phyloP scores from a whole-genome alignment of 2,888 invertebrate species.

The Leptura quadrifasciata region DNA sequence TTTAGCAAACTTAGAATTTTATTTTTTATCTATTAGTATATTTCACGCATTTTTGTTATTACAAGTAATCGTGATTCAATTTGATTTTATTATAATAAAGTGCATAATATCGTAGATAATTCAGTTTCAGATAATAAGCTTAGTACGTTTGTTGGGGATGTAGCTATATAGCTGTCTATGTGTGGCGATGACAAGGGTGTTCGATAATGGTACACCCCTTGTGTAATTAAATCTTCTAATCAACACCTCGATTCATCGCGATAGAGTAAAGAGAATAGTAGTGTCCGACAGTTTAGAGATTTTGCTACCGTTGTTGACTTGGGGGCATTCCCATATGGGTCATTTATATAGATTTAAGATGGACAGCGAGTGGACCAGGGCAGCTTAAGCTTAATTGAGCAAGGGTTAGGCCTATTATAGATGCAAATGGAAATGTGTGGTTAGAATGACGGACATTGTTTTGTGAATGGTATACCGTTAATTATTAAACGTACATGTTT shows the following conservation, averaged over 20 bases:
- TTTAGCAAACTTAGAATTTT: no score
- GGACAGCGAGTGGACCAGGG: slow-evolving; percentile 67
- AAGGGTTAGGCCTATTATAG: slow-evolving; percentile 70
- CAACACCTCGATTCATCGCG: slow-evolving; percentile 72
- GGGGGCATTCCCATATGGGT: slow-evolving; percentile 70
- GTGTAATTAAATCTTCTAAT: slow-evolving; percentile 73
- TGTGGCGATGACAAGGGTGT: slow-evolving; percentile 51
- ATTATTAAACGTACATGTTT: slow-evolving; percentile 57
- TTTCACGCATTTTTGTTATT: neutral
- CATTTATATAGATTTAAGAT: slow-evolving; percentile 74
- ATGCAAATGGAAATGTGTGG: slow-evolving; percentile 72
- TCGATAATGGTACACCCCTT: slow-evolving; percentile 64
- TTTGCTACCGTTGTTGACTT: slow-evolving; percentile 59
- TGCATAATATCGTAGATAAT: neutral
- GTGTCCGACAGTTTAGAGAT: slow-evolving; percentile 65
- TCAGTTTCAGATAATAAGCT: slow-evolving; percentile 45
- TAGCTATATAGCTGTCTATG: neutral
- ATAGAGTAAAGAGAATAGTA: slow-evolving; percentile 66
- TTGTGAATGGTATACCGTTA: slow-evolving; percentile 52
- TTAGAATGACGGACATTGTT: slow-evolving; percentile 68
- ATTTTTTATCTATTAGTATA: no score
- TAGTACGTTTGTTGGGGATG: slow-evolving; percentile 51
- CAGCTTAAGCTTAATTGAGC: slow-evolving; percentile 71
- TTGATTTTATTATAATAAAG: neutral
- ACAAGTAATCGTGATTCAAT: neutral